Evolutionary conservation across 2,797 vertebrate genomes (phyloP), one percentile per base, ranked within the genome.

Genomic region (Melanotaenia pygmaea): DNA sequence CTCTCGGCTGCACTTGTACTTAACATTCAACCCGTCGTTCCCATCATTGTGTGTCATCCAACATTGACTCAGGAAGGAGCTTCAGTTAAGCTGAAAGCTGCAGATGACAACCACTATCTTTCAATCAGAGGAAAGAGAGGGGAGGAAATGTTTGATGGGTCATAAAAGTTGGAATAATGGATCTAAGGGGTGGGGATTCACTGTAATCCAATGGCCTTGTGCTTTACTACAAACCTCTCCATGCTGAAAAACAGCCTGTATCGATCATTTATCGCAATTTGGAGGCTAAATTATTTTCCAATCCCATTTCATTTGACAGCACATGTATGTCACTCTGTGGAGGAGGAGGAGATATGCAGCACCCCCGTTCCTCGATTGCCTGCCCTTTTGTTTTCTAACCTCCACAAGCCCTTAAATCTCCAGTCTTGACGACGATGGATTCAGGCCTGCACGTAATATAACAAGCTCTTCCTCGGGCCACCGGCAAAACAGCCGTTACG

Each of bases 281-380:
- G 63, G 59, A 70, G 66, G 35, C 80, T 87, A 86, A 92, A 93
- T 93, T 90, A 92, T 93, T 88, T 85, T 89, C 75, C 88, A 84
- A 80, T 88, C 82, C 76, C 74, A 78, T 91, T 90, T 84, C 67
- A 67, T 86, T 69, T 91, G 89, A 91, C 91, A 91, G 86, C 69
- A 68, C 26, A 32, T 84, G 79, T 88, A 72, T 81, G 77, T 91
- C 87, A 81, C 72, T 43, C 54, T 6, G 2, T 9, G 63, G 12
- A 14, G 12, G 59, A 54, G 61, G 73, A 65, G 74, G 50, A 13
- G 75, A 34, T 28, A 37, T 2, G 68, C 51, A 22, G 34, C 32
- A 4, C 2, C 67, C 62, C 26, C 54, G 3, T 76, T 77, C 54
- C 62, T 84, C 37, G 1, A 70, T 38, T 54, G 38, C 67, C 64